Evolutionary conservation across 2,888 invertebrate species (phyloP), one percentile per base, ranked within the genome.

Genomic region (Cheilosia pagana): DNA sequence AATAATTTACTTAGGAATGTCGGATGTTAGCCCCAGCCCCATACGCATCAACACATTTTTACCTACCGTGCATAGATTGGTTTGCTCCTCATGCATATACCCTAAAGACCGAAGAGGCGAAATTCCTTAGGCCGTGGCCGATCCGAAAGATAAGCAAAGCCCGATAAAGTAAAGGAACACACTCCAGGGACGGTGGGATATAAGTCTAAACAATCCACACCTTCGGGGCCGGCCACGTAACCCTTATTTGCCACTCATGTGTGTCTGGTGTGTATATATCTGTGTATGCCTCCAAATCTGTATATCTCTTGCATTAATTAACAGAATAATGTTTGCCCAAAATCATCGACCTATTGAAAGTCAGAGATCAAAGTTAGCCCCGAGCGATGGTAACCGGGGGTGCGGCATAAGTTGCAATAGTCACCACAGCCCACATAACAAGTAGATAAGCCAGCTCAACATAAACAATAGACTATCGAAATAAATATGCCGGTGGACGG

Each of bases 281-380:
- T 48, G 50, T 60, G 10, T 52, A 7, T 23, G 21, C 50, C 52
- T n/a, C 6, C 23, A 39, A 59, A 70, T 59, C 25, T 12, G 45
- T 74, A 62, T 72, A 53, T 62, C 63, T 48, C 45, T 28, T 76
- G 60, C 67, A 76, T 68, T 68, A 76, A 76, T 76, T 76, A 68
- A 60, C 43, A 21, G 53, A 76, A 67, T 59, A 35, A 35, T 35
- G 12, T 35, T 55, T 65, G 50, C 48, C 74, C 8, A 25, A 35
- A 52, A 57, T 28, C 63, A 39, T 55, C 23, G 57, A 45, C 35
- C 31, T 48, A 60, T 52, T 68, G 67, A 43, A 67, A 48, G 50
- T 52, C 52, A 16, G 31, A 60, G 48, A 75, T 65, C 50, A 76
- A 52, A 52, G 76, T 31, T 41, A 60, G 67, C 76, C 59, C 45